Evolutionary conservation across 2,113 vertebrate species (phyloP).

Genomic region (Xiphorhynchus elegans): DNA sequence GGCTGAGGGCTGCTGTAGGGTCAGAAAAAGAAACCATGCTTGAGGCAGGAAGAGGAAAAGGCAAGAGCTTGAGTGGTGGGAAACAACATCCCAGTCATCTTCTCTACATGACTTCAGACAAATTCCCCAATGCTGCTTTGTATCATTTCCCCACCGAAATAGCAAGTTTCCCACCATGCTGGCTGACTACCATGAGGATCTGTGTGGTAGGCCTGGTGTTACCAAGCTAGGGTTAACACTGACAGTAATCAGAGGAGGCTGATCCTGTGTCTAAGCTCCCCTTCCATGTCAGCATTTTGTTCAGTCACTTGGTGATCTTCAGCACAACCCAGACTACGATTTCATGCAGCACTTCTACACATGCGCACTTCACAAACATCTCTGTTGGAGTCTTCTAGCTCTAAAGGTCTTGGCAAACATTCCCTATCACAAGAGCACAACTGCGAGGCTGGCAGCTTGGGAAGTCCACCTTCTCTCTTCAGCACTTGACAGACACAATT

Average conservation of each 20-base stretch:
- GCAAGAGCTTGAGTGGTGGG: neutral
- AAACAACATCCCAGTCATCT: fast-evolving
- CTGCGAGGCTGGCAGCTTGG: neutral
- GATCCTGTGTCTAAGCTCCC: neutral
- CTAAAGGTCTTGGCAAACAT: neutral
- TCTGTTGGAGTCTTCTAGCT: neutral
- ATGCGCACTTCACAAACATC: neutral
- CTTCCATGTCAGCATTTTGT: neutral
- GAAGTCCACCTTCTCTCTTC: neutral
- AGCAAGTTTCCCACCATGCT: neutral
- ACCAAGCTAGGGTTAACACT: neutral
- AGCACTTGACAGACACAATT: neutral
- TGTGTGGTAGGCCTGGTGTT: neutral
- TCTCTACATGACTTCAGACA: neutral
- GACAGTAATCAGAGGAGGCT: neutral
- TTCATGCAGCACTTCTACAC: neutral
- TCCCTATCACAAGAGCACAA: neutral
- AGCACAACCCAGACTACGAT: neutral
- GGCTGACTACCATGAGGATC: neutral
- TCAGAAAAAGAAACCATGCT: neutral
- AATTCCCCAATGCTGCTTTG: neutral
- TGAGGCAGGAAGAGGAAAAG: neutral
- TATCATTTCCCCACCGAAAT: neutral
- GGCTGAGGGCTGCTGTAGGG: neutral
- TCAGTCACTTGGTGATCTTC: neutral